Percentiles rank a stretch among this genome's conserved stretches.
phyloP scores from a whole-genome alignment of 2,797 vertebrate species.

The Chromobotia macracanthus region DNA sequence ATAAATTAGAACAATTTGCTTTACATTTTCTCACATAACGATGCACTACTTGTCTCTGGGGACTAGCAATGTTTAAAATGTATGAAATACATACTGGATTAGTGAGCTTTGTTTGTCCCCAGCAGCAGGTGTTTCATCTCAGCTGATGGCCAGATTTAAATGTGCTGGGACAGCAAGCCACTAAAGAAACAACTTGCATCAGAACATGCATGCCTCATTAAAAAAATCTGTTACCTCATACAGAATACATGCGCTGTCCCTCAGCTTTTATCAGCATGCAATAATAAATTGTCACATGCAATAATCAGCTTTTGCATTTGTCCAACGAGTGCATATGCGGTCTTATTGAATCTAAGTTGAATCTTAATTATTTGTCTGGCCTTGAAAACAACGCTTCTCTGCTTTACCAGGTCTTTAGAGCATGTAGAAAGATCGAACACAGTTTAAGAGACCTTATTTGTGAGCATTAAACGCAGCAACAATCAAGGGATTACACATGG shows the following conservation, averaged over 20 bases:
- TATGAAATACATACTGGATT: constrained; percentile 99
- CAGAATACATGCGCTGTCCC: constrained; percentile 4
- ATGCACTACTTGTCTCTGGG: constrained; percentile 94
- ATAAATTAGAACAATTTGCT: constrained; percentile 99
- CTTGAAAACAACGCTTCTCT: no score
- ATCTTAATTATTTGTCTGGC: no score
- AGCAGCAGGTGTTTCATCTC: constrained; percentile 99
- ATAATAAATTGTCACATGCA: no score
- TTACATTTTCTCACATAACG: constrained; percentile 96
- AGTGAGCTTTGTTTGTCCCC: constrained; percentile 99
- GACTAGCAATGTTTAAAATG: constrained; percentile 98
- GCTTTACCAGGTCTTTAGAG: no score
- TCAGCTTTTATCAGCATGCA: no score
- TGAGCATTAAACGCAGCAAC: no score
- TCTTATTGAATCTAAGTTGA: no score
- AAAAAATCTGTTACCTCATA: constrained; percentile 36
- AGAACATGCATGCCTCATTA: constrained; percentile 38
- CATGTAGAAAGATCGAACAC: no score
- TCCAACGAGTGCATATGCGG: no score
- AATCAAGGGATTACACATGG: no score
- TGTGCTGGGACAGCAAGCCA: constrained; percentile 99
- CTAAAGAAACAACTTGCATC: constrained; percentile 54
- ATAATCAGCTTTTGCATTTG: no score
- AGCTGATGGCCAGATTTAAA: constrained; percentile 99
- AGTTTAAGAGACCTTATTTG: no score